Evolutionary conservation across 2,888 invertebrate species (phyloP).

Genomic region (Eupsilia transversa): DNA sequence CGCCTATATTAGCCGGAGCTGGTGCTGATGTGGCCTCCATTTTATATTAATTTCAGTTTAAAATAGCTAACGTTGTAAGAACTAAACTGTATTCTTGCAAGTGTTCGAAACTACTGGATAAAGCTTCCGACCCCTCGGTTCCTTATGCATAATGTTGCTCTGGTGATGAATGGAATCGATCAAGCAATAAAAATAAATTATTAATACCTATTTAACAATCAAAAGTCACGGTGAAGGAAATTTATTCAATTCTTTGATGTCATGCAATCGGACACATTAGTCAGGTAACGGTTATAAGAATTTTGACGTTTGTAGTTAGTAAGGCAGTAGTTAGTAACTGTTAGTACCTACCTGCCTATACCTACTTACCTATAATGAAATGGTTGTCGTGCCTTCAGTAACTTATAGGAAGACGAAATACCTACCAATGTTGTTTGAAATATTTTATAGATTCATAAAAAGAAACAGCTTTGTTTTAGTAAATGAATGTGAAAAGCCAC

Average conservation of each 20-base stretch:
- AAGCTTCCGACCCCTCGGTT: conserved; percentile 45
- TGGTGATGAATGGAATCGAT: conserved; percentile 66
- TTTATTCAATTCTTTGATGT: conserved; percentile 52
- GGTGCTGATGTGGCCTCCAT: conserved; percentile 82
- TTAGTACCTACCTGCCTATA: conserved; percentile 10
- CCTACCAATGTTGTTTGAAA: background rate
- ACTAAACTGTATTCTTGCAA: conserved; percentile 41
- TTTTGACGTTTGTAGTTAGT: conserved; percentile 33
- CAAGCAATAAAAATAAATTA: conserved; percentile 66
- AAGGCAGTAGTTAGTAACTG: background rate
- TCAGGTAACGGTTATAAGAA: conserved; percentile 30
- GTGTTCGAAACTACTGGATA: conserved; percentile 50
- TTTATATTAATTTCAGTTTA: conserved; percentile 14
- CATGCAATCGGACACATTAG: conserved; percentile 58
- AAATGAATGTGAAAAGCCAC: background rate
- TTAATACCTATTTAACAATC: conserved; percentile 58
- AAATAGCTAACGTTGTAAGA: background rate
- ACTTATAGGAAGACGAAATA: background rate
- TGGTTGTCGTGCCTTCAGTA: conserved; percentile 22
- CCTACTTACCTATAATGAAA: background rate
- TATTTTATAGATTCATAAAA: background rate
- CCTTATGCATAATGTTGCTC: conserved; percentile 64
- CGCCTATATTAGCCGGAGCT: conserved; percentile 73
- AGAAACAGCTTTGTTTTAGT: conserved; percentile 6
- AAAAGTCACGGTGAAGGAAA: conserved; percentile 65